phyloP scores from a whole-genome alignment of 2,888 invertebrate species.

The Dermolepida albohirtum region DNA sequence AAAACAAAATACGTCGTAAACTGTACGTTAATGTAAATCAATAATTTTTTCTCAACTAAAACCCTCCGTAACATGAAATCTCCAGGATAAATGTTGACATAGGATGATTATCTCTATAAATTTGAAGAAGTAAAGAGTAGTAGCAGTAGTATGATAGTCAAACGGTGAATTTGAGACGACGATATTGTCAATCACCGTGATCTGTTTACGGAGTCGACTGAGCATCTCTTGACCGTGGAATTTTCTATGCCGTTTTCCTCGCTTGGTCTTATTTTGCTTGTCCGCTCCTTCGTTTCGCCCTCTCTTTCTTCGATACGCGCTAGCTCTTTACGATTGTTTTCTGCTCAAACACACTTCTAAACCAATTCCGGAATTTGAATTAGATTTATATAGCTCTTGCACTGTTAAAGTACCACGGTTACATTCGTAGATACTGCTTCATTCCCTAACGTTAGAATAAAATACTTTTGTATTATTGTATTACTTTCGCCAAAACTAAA shows the following conservation, averaged over 20 bases:
- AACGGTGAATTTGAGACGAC: conserved; percentile 50
- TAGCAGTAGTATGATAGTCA: conserved; percentile 10
- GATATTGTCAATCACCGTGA: conserved; percentile 61
- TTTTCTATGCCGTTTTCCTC: conserved; percentile 27
- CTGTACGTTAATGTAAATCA: too few species aligned
- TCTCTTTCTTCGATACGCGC: conserved; percentile 14
- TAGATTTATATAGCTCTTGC: conserved; percentile 46
- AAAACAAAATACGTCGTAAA: too few species aligned
- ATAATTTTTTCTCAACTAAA: too few species aligned
- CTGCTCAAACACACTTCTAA: conserved; percentile 50
- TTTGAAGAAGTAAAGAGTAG: conserved; percentile 53
- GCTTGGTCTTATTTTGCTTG: conserved; percentile 10
- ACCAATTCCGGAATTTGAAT: conserved; percentile 47
- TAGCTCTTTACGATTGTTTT: conserved; percentile 52
- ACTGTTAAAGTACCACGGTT: conserved; percentile 40
- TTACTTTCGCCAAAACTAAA: too few species aligned
- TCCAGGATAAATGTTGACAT: conserved; percentile 54
- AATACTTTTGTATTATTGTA: too few species aligned
- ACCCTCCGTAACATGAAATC: conserved; percentile 5
- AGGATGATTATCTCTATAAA: conserved; percentile 61
- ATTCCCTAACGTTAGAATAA: too few species aligned
- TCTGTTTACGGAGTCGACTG: conserved; percentile 58
- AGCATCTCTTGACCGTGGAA: conserved; percentile 56
- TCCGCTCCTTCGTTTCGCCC: conserved; percentile 2
- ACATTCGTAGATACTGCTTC: too few species aligned